These are phyloP conservation scores for Bruchidius siliquastri DNA, from an alignment of 2,888 invertebrate species.

Conservation along the genomic window DNA sequence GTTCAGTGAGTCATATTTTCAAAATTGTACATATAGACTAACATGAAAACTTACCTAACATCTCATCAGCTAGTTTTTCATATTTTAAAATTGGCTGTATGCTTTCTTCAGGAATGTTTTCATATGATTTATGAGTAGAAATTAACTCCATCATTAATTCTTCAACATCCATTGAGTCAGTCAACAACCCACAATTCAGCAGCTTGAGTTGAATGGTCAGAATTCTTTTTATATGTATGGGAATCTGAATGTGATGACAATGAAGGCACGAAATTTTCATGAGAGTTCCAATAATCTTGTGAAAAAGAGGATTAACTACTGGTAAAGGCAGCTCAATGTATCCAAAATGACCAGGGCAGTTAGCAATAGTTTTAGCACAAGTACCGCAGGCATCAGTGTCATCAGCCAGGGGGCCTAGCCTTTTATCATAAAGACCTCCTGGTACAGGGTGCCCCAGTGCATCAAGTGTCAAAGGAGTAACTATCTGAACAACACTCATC, in stretches of 20 bases:
- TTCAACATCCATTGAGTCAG: slow-evolving; percentile 63
- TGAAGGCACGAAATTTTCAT: slow-evolving; percentile 65
- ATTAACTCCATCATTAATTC: slow-evolving; percentile 29
- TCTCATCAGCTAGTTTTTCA: slow-evolving; percentile 25
- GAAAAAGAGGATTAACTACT: slow-evolving; percentile 87
- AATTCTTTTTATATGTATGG: slow-evolving; percentile 44
- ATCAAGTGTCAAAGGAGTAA: slow-evolving; percentile 75
- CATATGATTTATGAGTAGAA: slow-evolving; percentile 25
- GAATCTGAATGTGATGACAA: slow-evolving; percentile 63
- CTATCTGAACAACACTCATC: slow-evolving; percentile 76
- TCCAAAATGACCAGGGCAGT: slow-evolving; percentile 91
- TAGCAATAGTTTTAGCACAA: slow-evolving; percentile 61
- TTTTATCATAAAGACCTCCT: slow-evolving; percentile 88
- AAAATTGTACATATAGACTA: no score
- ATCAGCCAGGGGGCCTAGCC: slow-evolving; percentile 57
- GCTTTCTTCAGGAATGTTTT: slow-evolving; percentile 33
- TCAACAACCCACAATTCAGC: slow-evolving; percentile 68
- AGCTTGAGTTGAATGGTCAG: slow-evolving; percentile 63
- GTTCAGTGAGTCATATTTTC: no score
- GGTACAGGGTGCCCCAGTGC: slow-evolving; percentile 72
- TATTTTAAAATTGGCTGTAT: slow-evolving; percentile 34
- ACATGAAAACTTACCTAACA: slow-evolving; percentile 17
- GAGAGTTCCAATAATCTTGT: slow-evolving; percentile 64
- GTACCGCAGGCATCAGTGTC: slow-evolving; percentile 74
- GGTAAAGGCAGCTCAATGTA: slow-evolving; percentile 87